Base-by-base conservation (phyloP, 92 coral and sea anemone species). In the Pocillopora meandrina region DNA sequence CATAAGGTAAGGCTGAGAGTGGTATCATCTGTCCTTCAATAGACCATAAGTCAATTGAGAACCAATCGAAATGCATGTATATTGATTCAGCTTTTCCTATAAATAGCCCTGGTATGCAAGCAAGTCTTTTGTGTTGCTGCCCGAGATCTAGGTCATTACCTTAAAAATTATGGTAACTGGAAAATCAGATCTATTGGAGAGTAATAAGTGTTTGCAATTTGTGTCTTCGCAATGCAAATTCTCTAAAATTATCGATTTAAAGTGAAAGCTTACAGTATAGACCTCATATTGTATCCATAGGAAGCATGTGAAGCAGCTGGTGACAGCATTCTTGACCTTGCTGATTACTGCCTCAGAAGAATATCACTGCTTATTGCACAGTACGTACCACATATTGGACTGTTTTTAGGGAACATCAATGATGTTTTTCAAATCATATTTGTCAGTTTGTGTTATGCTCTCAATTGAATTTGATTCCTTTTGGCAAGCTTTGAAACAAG, bases 291-390 rank as follows among this genome's bases (percentile, higher is more conserved):
- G 56, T 26, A 26, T 9, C 65, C 70, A 61, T 62, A 96, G 98
- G 98, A 96, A 86, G 88, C 98, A 5, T 96, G 98, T 75, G 98
- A 96, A 78, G 98, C 98, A 61, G 98, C 98, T 56, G 98, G 90
- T 61, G 98, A 96, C 52, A 87, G 89, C 73, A 91, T 96, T 60
- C 87, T 96, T 62, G 98, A 96, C 81, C 95, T 96, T 47, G 87
- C 92, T 18, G 98, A 96, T 78, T 96, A 88, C 72, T 96, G 98
- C 81, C 98, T 94, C 89, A 92, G 98, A 74, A 95, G 93, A 92
- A 85, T 92, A 18, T 91, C 93, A 55, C 85, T 89, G 64, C 90
- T 96, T 55, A 91, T 94, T 62, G 96, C 98, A 35, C 90, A 93
- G 98, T 91, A 82, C 20, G 34, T 63, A 49, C 5, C 1, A 6